phyloP scores from a whole-genome alignment of 2,888 invertebrate species.

The Coelogynopora nodosa region DNA sequence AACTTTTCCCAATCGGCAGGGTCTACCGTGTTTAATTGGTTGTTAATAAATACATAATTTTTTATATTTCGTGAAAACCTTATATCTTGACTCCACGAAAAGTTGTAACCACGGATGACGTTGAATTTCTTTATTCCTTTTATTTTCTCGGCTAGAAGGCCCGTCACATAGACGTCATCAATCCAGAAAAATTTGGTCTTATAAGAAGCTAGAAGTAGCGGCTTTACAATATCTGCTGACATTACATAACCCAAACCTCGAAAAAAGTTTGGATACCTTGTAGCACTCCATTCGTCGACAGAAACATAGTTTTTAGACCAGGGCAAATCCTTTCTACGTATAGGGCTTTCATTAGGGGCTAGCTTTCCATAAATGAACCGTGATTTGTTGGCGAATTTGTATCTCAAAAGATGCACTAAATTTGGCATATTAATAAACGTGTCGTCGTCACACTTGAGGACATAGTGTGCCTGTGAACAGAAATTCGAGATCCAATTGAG shows the following conservation, averaged over 20 bases:
- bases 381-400: not conserved
- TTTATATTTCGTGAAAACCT: not conserved
- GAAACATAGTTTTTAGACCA: not conserved
- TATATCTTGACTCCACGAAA: not conserved
- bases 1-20: not conserved
- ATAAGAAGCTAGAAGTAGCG: not conserved
- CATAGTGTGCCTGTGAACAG: not conserved
- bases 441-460: constrained; percentile 43
- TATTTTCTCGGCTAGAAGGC: not conserved
- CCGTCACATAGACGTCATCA: constrained; percentile 29
- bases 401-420: not conserved
- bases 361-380: not conserved
- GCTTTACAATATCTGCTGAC: not conserved
- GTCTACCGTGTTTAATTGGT: not conserved
- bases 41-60: not conserved
- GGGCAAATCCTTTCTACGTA: not conserved
- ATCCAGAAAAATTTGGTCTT: constrained; percentile 21
- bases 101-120: not conserved
- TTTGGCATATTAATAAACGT: constrained; percentile 34
- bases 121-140: not conserved
- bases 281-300: not conserved
- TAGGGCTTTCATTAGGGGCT: not conserved
- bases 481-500: constrained; percentile 32
- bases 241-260: not conserved
- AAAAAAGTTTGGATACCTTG: not conserved